Base-by-base conservation (phyloP, 2,113 vertebrate genomes). In the Lasiurus borealis region DNA sequence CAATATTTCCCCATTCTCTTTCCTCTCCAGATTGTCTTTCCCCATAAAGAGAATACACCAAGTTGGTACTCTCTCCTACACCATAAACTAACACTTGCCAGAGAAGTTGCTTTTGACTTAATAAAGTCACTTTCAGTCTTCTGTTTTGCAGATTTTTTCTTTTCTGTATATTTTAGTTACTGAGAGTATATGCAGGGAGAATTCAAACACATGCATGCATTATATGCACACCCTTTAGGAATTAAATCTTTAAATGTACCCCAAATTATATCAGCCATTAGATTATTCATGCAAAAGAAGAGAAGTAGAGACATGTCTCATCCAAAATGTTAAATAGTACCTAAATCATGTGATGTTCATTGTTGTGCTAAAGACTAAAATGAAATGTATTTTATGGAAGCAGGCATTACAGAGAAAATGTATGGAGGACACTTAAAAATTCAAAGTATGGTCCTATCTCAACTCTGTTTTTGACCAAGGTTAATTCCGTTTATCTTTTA, bases 1-100 rank as follows among this genome's bases (percentile, higher is more conserved):
- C 36, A 31, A 29, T 93, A 93, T 72, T 93, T 88, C 68, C 36
- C 69, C 40, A 75, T 77, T 90, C 50, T 82, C 21, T 97, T 98
- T 95, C 90, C 64, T 82, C 44, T 93, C 59, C 16, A 69, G 29
- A 82, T 88, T 86, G 52, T 29, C 8, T 94, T 93, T 87, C 54
- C 9, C 34, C 46, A 85, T 83, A 78, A 91, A 64, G 8, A 75
- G 21, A 85, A 66, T 89, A 81, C 72, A 36, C 34, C 6, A 87
- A 75, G 57, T 5, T 81, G 2, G 15, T 91, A 23, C 23, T 87
- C 18, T 90, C 11, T 78, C 31, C 12, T 6, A 48, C 8, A 16
- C 9, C n/a, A 85, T 59, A 29, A 90, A 76, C 19, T 50, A 40
- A 44, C 90, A 12, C 29, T 57, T 92, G 36, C 2, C 57, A 27